Percentiles rank a stretch among this genome's conserved stretches.
Evolutionary conservation across 2,888 invertebrate genomes (phyloP).

Genomic region (Coecobrya sp.): DNA sequence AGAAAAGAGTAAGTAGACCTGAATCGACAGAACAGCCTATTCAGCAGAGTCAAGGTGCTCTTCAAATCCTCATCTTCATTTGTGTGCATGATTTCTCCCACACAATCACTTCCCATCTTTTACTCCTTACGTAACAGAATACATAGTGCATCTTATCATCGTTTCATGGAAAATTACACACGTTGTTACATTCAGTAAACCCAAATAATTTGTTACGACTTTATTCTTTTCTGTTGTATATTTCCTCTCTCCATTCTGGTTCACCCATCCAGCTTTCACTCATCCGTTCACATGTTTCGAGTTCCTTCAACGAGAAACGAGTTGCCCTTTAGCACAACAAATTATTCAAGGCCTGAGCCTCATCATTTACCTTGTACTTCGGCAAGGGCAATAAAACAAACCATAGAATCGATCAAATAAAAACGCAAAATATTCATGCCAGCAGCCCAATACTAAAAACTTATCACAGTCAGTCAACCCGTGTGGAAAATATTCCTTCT

Average conservation of each 20-base stretch:
- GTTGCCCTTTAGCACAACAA: too few relatives aligned
- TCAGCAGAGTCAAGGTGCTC: background rate
- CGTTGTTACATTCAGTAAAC: too few relatives aligned
- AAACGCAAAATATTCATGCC: too few relatives aligned
- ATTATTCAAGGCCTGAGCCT: background rate
- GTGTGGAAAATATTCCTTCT: too few relatives aligned
- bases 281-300: background rate
- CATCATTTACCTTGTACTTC: too few relatives aligned
- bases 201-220: background rate
- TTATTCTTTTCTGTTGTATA: background rate
- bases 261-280: background rate
- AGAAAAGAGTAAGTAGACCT: slow-evolving; percentile 1
- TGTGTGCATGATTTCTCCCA: background rate
- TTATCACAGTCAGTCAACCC: too few relatives aligned
- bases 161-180: background rate
- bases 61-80: background rate
- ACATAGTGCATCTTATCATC: too few relatives aligned
- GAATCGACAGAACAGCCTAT: background rate
- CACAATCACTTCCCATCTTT: background rate
- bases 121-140: too few relatives aligned
- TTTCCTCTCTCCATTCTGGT: background rate
- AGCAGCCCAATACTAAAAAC: too few relatives aligned
- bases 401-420: too few relatives aligned
- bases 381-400: too few relatives aligned
- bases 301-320: background rate